Evolutionary conservation across 2,113 vertebrate species (phyloP).

Genomic region (Camelus dromedarius): DNA sequence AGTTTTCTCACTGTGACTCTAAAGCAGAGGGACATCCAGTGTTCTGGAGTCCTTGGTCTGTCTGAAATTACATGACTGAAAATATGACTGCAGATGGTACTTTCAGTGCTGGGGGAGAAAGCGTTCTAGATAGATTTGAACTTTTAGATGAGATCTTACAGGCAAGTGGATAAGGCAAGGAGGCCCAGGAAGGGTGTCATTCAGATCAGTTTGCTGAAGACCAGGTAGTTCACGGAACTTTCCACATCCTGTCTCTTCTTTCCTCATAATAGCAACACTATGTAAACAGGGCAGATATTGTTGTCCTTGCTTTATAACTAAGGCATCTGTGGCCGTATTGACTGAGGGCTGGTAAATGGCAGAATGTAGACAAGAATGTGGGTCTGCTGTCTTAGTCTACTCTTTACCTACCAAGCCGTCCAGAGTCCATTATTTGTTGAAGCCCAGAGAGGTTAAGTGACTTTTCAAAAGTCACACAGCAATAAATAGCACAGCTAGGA

Average conservation of each 20-base stretch:
- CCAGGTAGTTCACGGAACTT: background rate
- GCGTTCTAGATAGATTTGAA: background rate
- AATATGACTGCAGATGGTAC: background rate
- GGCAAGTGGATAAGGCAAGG: background rate
- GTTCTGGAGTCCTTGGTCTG: background rate
- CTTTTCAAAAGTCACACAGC: background rate
- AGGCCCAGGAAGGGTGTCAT: background rate
- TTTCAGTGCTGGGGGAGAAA: background rate
- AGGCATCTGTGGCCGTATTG: background rate
- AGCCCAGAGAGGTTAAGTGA: background rate
- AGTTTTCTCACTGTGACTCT: conserved; percentile 22
- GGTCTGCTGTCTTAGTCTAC: background rate
- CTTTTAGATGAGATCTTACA: background rate
- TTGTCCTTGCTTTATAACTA: background rate
- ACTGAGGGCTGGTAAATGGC: background rate
- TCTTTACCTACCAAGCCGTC: background rate
- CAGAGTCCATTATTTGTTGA: background rate
- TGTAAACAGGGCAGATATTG: background rate
- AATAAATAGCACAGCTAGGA: background rate
- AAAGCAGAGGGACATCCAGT: background rate
- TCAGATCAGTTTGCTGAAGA: background rate
- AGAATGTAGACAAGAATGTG: background rate
- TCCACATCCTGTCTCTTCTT: background rate
- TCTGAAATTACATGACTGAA: background rate
- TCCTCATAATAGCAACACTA: background rate